Percentiles rank a stretch among this genome's conserved stretches.
Conservation (phyloP, 2,888 invertebrate species). For the Megalurothrips usitatus region DNA sequence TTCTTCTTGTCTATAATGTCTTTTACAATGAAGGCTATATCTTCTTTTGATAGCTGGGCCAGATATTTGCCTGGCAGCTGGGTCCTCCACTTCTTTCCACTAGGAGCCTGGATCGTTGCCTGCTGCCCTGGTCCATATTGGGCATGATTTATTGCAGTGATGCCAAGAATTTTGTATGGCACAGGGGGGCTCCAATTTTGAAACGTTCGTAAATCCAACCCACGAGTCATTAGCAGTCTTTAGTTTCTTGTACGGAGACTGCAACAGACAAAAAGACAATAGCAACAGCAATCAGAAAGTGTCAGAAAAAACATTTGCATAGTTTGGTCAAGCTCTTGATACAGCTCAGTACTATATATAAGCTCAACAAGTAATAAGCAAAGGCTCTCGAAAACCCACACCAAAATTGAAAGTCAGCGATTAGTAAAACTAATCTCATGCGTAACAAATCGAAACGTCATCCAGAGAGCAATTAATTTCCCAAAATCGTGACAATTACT, state of each 20-base stretch:
- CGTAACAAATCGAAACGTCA: neutral
- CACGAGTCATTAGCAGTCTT: neutral
- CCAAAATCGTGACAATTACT: neutral
- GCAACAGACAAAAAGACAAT: neutral
- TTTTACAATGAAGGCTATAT: neutral
- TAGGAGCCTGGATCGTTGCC: neutral
- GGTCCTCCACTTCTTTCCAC: neutral
- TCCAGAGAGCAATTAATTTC: neutral
- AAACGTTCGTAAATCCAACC: constrained; percentile 7
- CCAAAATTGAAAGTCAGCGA: neutral
- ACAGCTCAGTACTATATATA: neutral
- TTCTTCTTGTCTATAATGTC: neutral
- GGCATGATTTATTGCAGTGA: neutral
- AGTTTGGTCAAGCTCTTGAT: constrained; percentile 1
- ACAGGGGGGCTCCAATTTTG: neutral
- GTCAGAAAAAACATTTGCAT: constrained; percentile 1
- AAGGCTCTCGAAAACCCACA: neutral
- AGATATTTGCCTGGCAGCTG: neutral
- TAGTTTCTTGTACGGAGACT: neutral
- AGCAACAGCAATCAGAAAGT: constrained; percentile 1
- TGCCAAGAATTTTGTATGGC: neutral
- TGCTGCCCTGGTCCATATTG: constrained; percentile 11
- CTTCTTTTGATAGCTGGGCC: neutral
- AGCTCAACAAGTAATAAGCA: constrained; percentile 1
- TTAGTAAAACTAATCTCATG: neutral